Conservation (phyloP, 2,113 vertebrate species). For the Menidia beryllina region DNA sequence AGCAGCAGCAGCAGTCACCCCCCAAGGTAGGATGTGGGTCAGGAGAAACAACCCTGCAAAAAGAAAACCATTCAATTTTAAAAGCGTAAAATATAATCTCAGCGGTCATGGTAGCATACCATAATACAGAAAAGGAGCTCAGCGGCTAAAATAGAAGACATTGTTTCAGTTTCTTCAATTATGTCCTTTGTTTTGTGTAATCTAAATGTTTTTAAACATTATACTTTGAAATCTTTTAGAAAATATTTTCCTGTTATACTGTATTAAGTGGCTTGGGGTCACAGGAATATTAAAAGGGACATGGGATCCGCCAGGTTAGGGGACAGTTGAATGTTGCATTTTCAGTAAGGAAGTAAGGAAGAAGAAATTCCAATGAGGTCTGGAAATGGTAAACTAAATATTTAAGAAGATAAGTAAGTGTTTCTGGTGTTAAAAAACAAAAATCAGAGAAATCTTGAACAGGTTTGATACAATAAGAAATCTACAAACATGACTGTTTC, state of each 20-base stretch:
- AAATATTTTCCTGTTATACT: not conserved
- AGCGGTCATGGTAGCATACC: not conserved
- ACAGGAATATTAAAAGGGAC: not conserved
- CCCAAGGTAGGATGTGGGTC: constrained; percentile 84
- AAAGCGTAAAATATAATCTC: too few species aligned
- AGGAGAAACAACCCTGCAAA: not conserved
- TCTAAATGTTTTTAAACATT: too few species aligned
- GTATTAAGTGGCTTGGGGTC: not conserved
- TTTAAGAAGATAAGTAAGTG: constrained; percentile 14
- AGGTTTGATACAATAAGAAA: not conserved
- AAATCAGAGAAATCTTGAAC: constrained; percentile 4
- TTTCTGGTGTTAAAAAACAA: constrained; percentile 2
- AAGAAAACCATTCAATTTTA: too few species aligned
- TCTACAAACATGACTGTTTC: constrained; percentile 14
- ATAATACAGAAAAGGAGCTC: not conserved
- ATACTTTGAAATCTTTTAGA: too few species aligned
- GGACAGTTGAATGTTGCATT: not conserved
- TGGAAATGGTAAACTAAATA: constrained; percentile 17
- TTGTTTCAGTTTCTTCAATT: too few species aligned
- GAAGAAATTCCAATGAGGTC: not conserved
- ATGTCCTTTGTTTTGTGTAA: too few species aligned
- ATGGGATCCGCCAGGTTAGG: not conserved
- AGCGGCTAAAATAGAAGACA: too few species aligned
- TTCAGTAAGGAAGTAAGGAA: not conserved
- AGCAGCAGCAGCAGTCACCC: constrained; percentile 90